These are phyloP conservation scores for Jordanella pulchra DNA, from an alignment of 2,797 vertebrate species.

Conservation along the genomic window DNA sequence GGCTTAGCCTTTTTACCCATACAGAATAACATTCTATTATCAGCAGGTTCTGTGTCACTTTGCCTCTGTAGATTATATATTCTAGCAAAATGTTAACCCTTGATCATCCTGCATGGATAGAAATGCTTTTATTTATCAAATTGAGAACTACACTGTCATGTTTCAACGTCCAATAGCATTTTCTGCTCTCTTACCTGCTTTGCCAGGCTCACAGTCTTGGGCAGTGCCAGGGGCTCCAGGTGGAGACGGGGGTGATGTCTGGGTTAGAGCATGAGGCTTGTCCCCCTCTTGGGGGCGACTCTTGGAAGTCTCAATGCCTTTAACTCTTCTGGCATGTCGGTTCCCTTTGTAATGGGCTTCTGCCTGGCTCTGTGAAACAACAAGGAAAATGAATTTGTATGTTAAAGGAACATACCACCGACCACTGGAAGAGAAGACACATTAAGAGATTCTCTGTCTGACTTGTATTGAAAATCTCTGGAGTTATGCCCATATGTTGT, in stretches of 20 bases:
- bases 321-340: conserved; percentile 90
- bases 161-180: conserved; percentile 5
- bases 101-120: conserved; percentile 9
- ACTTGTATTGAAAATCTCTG: conserved; percentile 9
- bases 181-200: conserved; percentile 72
- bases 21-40: neutral
- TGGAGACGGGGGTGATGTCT: conserved; percentile 76
- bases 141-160: conserved; percentile 4
- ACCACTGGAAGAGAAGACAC: conserved; percentile 37
- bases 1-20: neutral
- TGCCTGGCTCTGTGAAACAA: conserved; percentile 86
- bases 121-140: conserved; percentile 32
- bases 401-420: conserved; percentile 12
- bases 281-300: conserved; percentile 87
- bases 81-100: conserved; percentile 19
- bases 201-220: conserved; percentile 72
- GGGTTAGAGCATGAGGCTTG: conserved; percentile 74
- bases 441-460: conserved; percentile 25
- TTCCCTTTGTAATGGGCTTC: conserved; percentile 97
- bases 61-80: conserved; percentile 23
- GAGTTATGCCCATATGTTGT: conserved; percentile 41
- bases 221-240: conserved; percentile 52
- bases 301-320: conserved; percentile 93
- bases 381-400: conserved; percentile 8
- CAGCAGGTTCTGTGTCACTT: neutral